Evolutionary conservation across 2,797 vertebrate species (phyloP).

Genomic region (Hoplostethus atlanticus): DNA sequence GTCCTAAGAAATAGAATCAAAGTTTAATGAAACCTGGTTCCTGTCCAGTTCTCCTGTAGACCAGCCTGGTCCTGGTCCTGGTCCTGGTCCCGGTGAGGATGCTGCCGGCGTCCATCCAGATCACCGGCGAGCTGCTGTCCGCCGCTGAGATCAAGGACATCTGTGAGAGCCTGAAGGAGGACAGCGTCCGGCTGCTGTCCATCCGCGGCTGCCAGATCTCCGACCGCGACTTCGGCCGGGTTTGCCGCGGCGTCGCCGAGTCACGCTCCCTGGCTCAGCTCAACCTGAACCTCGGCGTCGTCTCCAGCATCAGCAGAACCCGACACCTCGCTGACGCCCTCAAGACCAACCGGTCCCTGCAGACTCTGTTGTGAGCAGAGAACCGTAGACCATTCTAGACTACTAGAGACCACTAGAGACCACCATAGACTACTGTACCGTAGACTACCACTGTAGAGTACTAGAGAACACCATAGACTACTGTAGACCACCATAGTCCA

Average conservation of each 20-base stretch:
- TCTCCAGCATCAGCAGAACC: slow-evolving; percentile 88
- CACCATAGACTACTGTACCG: neutral
- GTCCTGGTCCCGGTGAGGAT: slow-evolving; percentile 68
- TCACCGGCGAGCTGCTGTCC: slow-evolving; percentile 93
- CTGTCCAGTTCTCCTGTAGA: neutral
- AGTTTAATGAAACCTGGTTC: neutral
- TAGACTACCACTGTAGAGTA: too few relatives aligned
- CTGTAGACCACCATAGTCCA: too few relatives aligned
- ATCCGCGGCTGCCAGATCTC: slow-evolving; percentile 94
- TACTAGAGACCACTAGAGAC: neutral
- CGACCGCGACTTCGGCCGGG: slow-evolving; percentile 93
- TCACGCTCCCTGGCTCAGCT: slow-evolving; percentile 92
- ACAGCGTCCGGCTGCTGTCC: slow-evolving; percentile 92
- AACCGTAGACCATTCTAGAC: neutral
- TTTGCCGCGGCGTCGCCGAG: slow-evolving; percentile 91
- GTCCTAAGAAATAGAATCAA: too few relatives aligned
- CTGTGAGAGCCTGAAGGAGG: slow-evolving; percentile 92
- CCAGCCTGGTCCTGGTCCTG: neutral
- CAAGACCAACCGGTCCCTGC: slow-evolving; percentile 91
- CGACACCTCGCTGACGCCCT: slow-evolving; percentile 93
- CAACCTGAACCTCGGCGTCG: slow-evolving; percentile 96
- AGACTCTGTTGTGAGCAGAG: slow-evolving; percentile 94
- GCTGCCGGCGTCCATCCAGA: slow-evolving; percentile 97
- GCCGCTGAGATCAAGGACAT: slow-evolving; percentile 94
- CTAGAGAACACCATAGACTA: too few relatives aligned